Evolutionary conservation across 2,113 vertebrate species (phyloP).

Genomic region (Corythoichthys haematopterus): DNA sequence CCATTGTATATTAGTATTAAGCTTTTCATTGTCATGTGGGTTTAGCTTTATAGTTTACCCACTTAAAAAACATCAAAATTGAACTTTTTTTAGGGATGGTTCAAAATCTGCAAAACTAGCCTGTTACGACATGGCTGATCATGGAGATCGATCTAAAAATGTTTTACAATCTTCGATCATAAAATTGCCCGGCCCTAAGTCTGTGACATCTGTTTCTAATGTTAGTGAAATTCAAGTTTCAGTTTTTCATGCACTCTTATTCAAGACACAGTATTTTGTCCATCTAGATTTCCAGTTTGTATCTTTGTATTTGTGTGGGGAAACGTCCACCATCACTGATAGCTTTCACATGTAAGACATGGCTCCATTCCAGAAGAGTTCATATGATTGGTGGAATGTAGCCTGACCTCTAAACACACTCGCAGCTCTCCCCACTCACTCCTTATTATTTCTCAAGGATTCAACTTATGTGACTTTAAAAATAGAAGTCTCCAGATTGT

Average conservation of each 20-base stretch:
- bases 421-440: not conserved
- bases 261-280: not conserved
- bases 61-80: no score
- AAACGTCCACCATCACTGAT: conserved; percentile 44
- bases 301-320: conserved; percentile 10
- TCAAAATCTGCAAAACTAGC: no score
- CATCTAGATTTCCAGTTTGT: not conserved
- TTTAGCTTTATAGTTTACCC: no score
- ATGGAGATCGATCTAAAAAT: no score
- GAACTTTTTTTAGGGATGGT: no score
- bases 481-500: not conserved
- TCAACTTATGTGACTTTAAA: conserved; percentile 7
- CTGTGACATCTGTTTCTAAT: no score
- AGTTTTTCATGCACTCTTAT: not conserved
- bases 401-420: conserved; percentile 14
- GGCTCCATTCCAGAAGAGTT: conserved; percentile 34
- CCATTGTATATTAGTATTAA: no score
- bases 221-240: no score
- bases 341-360: conserved; percentile 54
- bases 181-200: no score
- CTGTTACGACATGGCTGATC: no score
- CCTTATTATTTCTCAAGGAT: not conserved
- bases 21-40: no score
- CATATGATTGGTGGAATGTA: conserved; percentile 45
- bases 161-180: no score